These are phyloP conservation scores for Hypotaenidia philippensis DNA, from an alignment of 2,797 vertebrate species.

Conservation along the genomic window DNA sequence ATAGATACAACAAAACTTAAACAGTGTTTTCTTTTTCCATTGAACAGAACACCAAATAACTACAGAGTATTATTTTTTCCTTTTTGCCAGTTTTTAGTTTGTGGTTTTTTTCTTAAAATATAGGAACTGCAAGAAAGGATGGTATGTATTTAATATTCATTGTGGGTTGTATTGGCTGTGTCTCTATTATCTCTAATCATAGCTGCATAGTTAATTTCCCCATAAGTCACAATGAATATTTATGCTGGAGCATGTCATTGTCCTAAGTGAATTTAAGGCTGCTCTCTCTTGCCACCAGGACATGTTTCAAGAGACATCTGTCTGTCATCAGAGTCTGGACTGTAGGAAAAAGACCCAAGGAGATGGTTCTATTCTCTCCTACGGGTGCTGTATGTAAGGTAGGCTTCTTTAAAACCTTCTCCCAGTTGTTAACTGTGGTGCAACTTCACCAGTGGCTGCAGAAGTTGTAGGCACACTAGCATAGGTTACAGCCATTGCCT, in stretches of 20 bases:
- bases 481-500: not conserved
- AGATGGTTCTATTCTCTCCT: not conserved
- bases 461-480: not conserved
- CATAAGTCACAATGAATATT: slow-evolving; percentile 42
- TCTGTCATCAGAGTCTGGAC: slow-evolving; percentile 30
- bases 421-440: not conserved
- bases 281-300: slow-evolving; percentile 1
- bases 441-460: not conserved
- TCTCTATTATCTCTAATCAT: slow-evolving; percentile 28
- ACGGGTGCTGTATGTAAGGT: not conserved
- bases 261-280: slow-evolving; percentile 47
- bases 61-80: not conserved
- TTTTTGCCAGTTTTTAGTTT: not conserved
- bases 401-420: not conserved
- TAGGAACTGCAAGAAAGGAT: not conserved
- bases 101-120: not conserved
- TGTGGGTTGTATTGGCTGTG: not conserved
- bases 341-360: not conserved
- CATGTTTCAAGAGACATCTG: slow-evolving; percentile 5
- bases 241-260: slow-evolving; percentile 57
- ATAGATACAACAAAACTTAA: not conserved
- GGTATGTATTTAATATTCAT: not conserved
- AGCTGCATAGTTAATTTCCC: slow-evolving; percentile 26
- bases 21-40: not conserved
- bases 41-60: not conserved